Conservation (phyloP, 2,113 vertebrate species). For the Opisthocomus hoazin region DNA sequence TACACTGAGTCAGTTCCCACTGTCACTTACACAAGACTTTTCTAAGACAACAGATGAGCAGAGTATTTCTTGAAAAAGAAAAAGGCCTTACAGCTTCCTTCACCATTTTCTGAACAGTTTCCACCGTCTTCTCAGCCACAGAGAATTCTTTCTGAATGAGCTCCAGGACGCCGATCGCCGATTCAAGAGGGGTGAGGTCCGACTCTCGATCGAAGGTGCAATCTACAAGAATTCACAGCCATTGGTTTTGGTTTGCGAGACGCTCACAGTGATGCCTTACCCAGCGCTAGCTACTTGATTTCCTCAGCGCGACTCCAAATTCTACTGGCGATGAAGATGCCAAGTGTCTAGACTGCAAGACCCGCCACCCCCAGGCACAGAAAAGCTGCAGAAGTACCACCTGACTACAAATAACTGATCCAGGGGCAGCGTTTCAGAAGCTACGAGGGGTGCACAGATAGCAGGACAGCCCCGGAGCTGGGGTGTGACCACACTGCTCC, state of each 20-base stretch:
- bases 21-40: accelerated
- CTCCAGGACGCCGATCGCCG: constrained; percentile 77
- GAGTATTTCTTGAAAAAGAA: not conserved
- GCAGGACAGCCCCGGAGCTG: not conserved
- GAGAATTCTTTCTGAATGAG: constrained; percentile 62
- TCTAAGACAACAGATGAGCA: not conserved
- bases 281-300: not conserved
- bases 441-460: accelerated
- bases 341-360: accelerated
- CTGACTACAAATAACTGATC: accelerated
- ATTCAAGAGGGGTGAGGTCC: constrained; percentile 80
- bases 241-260: accelerated
- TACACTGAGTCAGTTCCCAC: accelerated
- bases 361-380: accelerated
- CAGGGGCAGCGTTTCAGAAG: accelerated
- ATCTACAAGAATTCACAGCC: constrained; percentile 63
- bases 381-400: not conserved
- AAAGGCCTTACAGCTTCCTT: constrained; percentile 74
- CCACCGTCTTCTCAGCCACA: constrained; percentile 64
- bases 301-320: not conserved
- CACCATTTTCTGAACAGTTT: constrained; percentile 78
- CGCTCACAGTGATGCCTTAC: accelerated
- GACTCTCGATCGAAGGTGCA: constrained; percentile 73
- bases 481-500: accelerated
- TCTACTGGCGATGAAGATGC: accelerated